Base-by-base conservation (phyloP, 2,797 vertebrate genomes). In the Muscicapa comitata region DNA sequence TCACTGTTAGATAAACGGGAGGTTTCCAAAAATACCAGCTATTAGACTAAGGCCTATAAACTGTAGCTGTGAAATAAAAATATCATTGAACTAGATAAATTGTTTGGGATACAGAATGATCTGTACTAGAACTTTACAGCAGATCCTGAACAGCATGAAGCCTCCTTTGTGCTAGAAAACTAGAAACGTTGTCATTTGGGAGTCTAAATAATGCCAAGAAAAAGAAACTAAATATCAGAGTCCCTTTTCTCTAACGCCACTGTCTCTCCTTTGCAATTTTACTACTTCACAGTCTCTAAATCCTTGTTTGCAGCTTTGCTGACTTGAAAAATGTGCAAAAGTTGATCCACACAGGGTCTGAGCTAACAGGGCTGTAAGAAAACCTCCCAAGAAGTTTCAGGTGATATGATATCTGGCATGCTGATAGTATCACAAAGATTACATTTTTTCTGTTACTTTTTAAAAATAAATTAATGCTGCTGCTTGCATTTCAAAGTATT, bases 181-280 rank as follows among this genome's bases (percentile, higher is more conserved):
- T 58, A 89, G 76, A 87, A 96, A 95, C n/a, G 8, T 57, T 89
- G 91, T 96, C 91, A 92, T 96, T 96, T 96, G 92, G 92, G 86
- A 96, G 77, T 40, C 71, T 84, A 96, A 94, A 96, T 78, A 95
- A 95, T 43, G 95, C 95, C 94, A 97, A 96, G 94, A 95, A 96
- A 96, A 96, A 96, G 95, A 97, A 96, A 96, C 94, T 74, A 92
- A 96, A 93, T 89, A 95, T 78, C 78, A 57, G 67, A 88, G 58
- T 94, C 90, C 83, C 77, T 62, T 59, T 48, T 59, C 85, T 91
- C 79, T 88, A 93, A 58, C 38, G 42, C 62, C 71, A 83, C 59
- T 67, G 88, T 93, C 90, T 86, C 31, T 86, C 81, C 79, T 85
- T 89, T 29, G 55, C 62, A 66, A 61, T 74, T 93, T 94, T n/a